These are phyloP conservation scores for Macrotis lagotis DNA, from an alignment of 2,113 vertebrate species.

Conservation along the genomic window DNA sequence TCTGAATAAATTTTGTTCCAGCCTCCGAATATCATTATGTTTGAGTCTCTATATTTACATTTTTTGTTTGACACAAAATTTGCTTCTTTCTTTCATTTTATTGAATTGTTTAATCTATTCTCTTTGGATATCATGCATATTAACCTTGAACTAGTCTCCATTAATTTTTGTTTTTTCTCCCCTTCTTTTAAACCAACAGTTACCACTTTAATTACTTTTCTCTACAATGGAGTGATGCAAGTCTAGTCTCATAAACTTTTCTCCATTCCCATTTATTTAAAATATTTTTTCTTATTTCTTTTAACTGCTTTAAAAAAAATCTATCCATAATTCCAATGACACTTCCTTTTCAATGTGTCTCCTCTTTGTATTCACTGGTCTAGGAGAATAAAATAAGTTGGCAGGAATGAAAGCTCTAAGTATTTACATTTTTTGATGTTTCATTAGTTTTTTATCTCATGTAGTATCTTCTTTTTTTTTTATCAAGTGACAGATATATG, in stretches of 20 bases:
- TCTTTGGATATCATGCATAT: background rate
- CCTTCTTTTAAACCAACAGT: background rate
- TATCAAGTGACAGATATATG: too few species aligned
- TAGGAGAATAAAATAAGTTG: too few species aligned
- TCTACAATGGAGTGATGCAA: background rate
- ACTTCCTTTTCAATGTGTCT: too few species aligned
- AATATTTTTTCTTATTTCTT: background rate
- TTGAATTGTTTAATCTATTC: too few species aligned
- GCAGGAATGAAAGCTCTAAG: too few species aligned
- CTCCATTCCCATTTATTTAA: background rate
- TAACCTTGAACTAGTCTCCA: background rate
- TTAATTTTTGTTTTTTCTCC: background rate
- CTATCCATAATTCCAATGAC: too few species aligned
- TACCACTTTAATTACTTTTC: background rate
- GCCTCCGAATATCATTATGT: background rate
- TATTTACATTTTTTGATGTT: too few species aligned
- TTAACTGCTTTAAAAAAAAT: background rate
- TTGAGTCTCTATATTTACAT: background rate
- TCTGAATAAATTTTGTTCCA: background rate
- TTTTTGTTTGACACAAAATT: too few species aligned
- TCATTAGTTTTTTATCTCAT: too few species aligned
- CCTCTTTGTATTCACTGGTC: too few species aligned
- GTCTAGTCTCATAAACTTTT: background rate
- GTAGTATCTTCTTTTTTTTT: too few species aligned
- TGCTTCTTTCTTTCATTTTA: too few species aligned